phyloP scores from a whole-genome alignment of 2,888 invertebrate genomes.

The Spisula solida region DNA sequence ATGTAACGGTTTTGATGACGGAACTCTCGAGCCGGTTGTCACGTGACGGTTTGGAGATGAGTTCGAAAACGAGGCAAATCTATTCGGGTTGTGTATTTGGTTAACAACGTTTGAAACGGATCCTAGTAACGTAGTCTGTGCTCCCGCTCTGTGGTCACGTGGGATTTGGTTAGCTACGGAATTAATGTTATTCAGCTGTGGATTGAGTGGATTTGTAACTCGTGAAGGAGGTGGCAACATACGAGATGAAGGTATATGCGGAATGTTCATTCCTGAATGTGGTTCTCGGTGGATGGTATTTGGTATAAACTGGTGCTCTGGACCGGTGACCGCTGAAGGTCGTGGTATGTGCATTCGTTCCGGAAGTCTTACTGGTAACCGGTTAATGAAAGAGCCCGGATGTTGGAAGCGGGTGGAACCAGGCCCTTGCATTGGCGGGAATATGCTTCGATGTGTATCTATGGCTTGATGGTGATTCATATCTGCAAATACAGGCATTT shows the following conservation, averaged over 20 bases:
- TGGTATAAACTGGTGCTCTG: too few species aligned
- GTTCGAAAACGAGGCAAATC: not conserved
- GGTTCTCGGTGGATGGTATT: not conserved
- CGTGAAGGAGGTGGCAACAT: not conserved
- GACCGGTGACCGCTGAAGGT: too few species aligned
- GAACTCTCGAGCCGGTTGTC: not conserved
- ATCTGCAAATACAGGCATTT: not conserved
- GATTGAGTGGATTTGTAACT: not conserved
- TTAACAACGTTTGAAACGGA: not conserved
- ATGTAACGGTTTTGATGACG: not conserved
- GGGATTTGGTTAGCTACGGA: not conserved
- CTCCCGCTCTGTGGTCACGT: not conserved
- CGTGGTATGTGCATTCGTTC: not conserved
- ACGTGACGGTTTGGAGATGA: slow-evolving; percentile 18
- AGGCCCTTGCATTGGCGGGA: not conserved
- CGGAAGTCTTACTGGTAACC: not conserved
- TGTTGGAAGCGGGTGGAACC: not conserved
- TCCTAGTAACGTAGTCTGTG: not conserved
- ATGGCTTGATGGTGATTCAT: too few species aligned
- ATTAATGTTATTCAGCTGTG: not conserved
- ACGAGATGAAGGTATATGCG: not conserved
- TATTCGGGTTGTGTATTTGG: not conserved
- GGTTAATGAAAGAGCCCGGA: not conserved
- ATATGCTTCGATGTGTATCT: not conserved
- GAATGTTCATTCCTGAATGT: not conserved